These are phyloP conservation scores for Pteromalus puparum DNA, from an alignment of 1,140 invertebrate genomes.

Conservation along the genomic window DNA sequence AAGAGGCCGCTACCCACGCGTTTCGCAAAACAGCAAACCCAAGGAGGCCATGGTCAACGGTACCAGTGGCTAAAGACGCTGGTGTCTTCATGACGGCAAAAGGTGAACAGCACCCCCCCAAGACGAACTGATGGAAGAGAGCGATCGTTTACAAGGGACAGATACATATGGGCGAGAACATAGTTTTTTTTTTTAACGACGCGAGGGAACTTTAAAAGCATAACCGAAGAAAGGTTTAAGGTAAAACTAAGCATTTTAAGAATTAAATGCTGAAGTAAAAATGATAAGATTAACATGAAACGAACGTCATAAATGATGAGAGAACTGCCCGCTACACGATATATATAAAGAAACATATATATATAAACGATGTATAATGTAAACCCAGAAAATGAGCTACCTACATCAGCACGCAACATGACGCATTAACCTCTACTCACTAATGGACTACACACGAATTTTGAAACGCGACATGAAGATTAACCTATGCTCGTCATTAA, in stretches of 20 bases:
- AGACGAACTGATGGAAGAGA: constrained; percentile 52
- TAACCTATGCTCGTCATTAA: constrained; percentile 75
- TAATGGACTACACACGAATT: constrained; percentile 72
- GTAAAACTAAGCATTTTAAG: constrained; percentile 42
- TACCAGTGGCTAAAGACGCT: constrained; percentile 74
- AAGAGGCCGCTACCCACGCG: constrained; percentile 71
- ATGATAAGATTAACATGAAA: constrained; percentile 27
- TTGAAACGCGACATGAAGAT: constrained; percentile 70
- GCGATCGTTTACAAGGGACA: constrained; percentile 51
- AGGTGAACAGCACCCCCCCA: constrained; percentile 34
- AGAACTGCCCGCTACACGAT: constrained; percentile 47
- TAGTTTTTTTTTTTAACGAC: constrained; percentile 44
- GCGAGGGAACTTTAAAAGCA: constrained; percentile 29
- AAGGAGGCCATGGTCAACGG: constrained; percentile 80
- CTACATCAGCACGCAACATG: constrained; percentile 72
- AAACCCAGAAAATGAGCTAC: constrained; percentile 63
- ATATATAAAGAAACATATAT: constrained; percentile 41
- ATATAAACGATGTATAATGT: constrained; percentile 52
- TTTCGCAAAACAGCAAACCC: constrained; percentile 75
- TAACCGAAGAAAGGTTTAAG: constrained; percentile 40
- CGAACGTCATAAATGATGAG: constrained; percentile 41
- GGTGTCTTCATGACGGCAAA: constrained; percentile 48
- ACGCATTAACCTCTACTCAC: constrained; percentile 68
- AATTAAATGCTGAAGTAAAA: constrained; percentile 46
- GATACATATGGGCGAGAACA: constrained; percentile 50